A percentile compares a stretch with the other conserved stretches of the same genome.
Evolutionary conservation across 2,797 vertebrate genomes (phyloP).

Genomic region (Aplochiton taeniatus): DNA sequence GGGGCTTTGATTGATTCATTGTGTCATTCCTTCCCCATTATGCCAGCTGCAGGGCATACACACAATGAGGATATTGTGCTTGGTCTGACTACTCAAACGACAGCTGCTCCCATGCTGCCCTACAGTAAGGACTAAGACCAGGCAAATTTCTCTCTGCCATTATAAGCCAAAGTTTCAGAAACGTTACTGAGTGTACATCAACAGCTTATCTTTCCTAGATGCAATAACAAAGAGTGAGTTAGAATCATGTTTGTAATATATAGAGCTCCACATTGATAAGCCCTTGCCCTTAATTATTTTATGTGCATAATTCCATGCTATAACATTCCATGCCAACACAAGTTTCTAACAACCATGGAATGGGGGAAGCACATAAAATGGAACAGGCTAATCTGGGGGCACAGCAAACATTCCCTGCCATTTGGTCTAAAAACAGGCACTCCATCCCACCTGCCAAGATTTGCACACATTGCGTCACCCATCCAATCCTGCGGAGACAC

Average conservation of each 20-base stretch:
- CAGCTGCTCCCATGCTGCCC: slow-evolving; percentile 64
- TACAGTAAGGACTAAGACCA: slow-evolving; percentile 6
- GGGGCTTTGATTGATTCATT: slow-evolving; percentile 65
- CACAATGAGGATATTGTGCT: slow-evolving; percentile 73
- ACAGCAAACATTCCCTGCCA: background rate
- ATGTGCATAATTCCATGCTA: too few relatives aligned
- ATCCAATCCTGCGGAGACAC: slow-evolving; percentile 48
- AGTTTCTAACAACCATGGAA: background rate
- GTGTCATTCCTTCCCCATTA: slow-evolving; percentile 58
- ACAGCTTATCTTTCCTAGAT: too few relatives aligned
- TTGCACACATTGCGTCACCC: slow-evolving; percentile 56
- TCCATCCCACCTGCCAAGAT: slow-evolving; percentile 64
- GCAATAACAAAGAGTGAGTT: too few relatives aligned
- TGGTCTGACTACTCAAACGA: slow-evolving; percentile 41
- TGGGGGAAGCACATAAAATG: background rate
- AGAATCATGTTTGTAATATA: too few relatives aligned
- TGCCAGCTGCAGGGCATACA: slow-evolving; percentile 69
- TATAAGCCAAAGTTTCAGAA: too few relatives aligned
- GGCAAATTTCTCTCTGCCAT: too few relatives aligned
- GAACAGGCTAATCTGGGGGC: too few relatives aligned
- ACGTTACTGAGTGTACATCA: too few relatives aligned
- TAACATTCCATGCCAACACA: background rate
- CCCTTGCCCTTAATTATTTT: too few relatives aligned
- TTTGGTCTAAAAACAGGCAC: slow-evolving; percentile 23
- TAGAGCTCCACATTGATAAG: too few relatives aligned